Percentiles rank a stretch among this genome's conserved stretches.
phyloP scores from a whole-genome alignment of 2,888 invertebrate species.

The Nezara viridula region DNA sequence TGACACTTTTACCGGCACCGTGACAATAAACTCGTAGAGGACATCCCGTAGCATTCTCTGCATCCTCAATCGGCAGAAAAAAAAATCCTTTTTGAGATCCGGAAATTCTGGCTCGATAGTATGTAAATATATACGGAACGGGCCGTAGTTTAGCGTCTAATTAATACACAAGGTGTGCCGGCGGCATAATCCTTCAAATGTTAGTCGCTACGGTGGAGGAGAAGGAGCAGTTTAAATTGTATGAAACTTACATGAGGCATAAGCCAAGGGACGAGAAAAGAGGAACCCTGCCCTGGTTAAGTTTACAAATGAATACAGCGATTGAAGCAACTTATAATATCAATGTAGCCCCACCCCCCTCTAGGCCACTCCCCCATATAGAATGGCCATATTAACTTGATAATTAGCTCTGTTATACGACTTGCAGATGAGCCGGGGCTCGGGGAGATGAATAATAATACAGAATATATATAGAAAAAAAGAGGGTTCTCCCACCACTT shows the following conservation, averaged over 20 bases:
- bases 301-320: conserved; percentile 81
- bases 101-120: conserved; percentile 11
- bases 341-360: conserved; percentile 73
- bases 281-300: conserved; percentile 70
- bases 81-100: conserved; percentile 42
- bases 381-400: conserved; percentile 90
- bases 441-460: conserved; percentile 66
- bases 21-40: conserved; percentile 60
- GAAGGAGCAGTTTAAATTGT: conserved; percentile 72
- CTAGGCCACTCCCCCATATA: conserved; percentile 74
- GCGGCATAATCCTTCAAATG: conserved; percentile 66
- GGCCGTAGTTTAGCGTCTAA: conserved; percentile 47
- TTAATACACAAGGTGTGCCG: conserved; percentile 55
- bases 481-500: conserved; percentile 66
- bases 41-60: conserved; percentile 64
- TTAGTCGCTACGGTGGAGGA: conserved; percentile 64
- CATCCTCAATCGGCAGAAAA: conserved; percentile 57
- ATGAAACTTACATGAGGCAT: conserved; percentile 75
- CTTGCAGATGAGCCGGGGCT: conserved; percentile 80
- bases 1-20: neutral
- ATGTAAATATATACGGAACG: conserved; percentile 54
- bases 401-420: conserved; percentile 92
- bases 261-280: conserved; percentile 67
- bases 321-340: conserved; percentile 81
- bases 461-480: conserved; percentile 67